These are phyloP conservation scores for Columba guinea DNA, from an alignment of 2,797 vertebrate genomes.

Conservation along the genomic window DNA sequence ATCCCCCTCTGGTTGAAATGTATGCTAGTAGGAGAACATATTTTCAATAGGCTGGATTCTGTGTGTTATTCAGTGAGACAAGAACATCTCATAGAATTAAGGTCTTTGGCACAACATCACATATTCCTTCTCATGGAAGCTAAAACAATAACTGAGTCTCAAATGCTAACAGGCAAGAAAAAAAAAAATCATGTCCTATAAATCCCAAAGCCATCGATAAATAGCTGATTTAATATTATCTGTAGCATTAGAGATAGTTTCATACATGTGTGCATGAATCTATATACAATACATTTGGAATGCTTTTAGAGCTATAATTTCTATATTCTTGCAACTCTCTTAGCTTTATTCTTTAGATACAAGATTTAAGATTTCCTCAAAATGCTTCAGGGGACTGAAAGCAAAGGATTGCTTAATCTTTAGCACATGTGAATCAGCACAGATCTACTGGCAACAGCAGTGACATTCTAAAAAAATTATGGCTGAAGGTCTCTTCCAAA, in stretches of 20 bases:
- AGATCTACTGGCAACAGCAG: not conserved
- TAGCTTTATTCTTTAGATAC: not conserved
- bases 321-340: not conserved
- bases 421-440: not conserved
- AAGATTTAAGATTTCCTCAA: conserved; percentile 21
- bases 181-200: not conserved
- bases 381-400: not conserved
- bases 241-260: not conserved
- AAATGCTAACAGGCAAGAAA: not conserved
- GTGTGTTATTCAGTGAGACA: not conserved
- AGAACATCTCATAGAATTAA: not conserved
- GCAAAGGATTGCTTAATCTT: not conserved
- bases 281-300: not conserved
- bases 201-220: not conserved
- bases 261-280: not conserved
- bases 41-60: not conserved
- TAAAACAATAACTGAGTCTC: not conserved
- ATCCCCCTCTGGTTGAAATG: not conserved
- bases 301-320: not conserved
- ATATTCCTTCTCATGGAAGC: not conserved
- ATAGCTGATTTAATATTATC: not conserved
- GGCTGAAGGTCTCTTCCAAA: not conserved
- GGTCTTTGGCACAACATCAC: not conserved
- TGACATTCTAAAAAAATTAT: not conserved
- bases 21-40: not conserved